These are phyloP conservation scores for Poicephalus gulielmi DNA, from an alignment of 2,113 vertebrate genomes.

Conservation along the genomic window DNA sequence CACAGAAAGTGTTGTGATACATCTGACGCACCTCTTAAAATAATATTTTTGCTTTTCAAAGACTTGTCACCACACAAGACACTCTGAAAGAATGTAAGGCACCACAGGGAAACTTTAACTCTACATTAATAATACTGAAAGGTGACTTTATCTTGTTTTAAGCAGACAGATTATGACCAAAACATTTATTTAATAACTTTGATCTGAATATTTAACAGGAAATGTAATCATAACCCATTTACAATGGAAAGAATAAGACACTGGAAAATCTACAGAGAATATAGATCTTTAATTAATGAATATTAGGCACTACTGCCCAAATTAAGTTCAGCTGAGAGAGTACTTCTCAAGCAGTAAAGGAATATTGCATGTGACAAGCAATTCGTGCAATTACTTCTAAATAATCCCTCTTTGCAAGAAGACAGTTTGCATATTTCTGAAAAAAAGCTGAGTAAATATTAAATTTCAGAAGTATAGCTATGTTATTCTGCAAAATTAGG, in stretches of 20 bases:
- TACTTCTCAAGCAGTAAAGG: conserved; percentile 16
- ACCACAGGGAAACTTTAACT: background rate
- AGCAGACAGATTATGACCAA: background rate
- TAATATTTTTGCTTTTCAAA: background rate
- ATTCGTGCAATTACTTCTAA: conserved; percentile 43
- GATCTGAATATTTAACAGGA: background rate
- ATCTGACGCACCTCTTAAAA: background rate
- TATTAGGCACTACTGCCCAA: background rate
- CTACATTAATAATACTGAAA: background rate
- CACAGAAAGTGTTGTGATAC: background rate
- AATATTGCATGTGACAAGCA: conserved; percentile 29
- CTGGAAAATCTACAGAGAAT: background rate
- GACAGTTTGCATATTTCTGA: background rate
- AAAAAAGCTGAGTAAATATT: background rate
- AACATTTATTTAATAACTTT: background rate
- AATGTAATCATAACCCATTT: background rate
- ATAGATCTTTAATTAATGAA: background rate
- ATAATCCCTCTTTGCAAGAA: conserved; percentile 35
- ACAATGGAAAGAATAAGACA: background rate
- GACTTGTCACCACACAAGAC: background rate
- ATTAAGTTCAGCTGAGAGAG: conserved; percentile 34
- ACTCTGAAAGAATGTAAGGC: background rate
- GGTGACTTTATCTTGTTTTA: background rate
- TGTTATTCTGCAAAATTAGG: background rate
- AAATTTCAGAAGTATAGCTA: background rate